Evolutionary conservation across 2,888 invertebrate genomes (phyloP).

Genomic region (Mactromeris polynyma): DNA sequence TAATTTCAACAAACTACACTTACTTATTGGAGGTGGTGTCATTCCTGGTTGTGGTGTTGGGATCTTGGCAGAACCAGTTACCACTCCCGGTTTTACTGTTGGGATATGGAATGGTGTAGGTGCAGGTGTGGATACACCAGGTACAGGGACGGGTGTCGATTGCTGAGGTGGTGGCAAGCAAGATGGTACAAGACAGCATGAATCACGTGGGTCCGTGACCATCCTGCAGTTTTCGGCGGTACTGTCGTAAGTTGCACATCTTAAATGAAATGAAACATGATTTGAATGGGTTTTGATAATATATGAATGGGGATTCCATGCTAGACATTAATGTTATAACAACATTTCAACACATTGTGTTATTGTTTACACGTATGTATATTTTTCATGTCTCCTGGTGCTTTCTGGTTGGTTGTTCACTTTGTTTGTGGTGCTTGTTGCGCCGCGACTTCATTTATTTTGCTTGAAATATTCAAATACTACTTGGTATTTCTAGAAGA

Average conservation of each 20-base stretch:
- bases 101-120: slow-evolving; percentile 73
- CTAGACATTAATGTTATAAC: too few species aligned
- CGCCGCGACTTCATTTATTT: too few species aligned
- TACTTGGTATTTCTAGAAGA: not conserved
- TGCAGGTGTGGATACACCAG: slow-evolving; percentile 59
- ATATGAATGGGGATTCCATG: too few species aligned
- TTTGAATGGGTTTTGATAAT: too few species aligned
- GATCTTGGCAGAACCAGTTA: slow-evolving; percentile 71
- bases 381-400: too few species aligned
- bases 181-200: slow-evolving; percentile 78
- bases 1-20: slow-evolving; percentile 55
- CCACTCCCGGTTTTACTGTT: slow-evolving; percentile 71
- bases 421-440: too few species aligned
- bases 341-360: too few species aligned
- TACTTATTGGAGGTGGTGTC: slow-evolving; percentile 74
- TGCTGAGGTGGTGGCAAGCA: slow-evolving; percentile 68
- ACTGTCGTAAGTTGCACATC: slow-evolving; percentile 73
- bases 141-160: slow-evolving; percentile 63
- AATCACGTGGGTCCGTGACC: slow-evolving; percentile 76
- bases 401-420: too few species aligned
- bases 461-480: not conserved
- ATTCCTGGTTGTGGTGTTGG: slow-evolving; percentile 73
- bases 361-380: too few species aligned
- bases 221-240: slow-evolving; percentile 71
- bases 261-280: too few species aligned